A percentile compares a stretch with the other conserved stretches of the same genome.
Evolutionary conservation across 53 echinoderm and acorn worm species (phyloP).

Genomic region (Holothuria scabra): DNA sequence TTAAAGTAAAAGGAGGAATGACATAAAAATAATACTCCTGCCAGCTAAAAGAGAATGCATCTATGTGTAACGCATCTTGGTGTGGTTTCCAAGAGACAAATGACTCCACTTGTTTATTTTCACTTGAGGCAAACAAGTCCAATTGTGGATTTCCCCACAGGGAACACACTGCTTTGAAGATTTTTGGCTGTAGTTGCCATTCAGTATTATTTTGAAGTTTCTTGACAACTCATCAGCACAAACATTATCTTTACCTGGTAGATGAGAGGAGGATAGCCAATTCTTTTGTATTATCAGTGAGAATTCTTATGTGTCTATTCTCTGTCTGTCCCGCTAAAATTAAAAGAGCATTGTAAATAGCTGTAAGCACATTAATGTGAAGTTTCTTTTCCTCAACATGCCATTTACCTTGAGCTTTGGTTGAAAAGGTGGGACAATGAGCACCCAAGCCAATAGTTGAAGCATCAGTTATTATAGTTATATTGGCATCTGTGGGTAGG

Average conservation of each 20-base stretch:
- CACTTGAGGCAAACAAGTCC: constrained; percentile 26
- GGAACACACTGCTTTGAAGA: constrained; percentile 15
- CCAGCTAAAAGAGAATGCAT: no score
- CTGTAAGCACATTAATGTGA: constrained; percentile 11
- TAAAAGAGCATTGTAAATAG: constrained; percentile 39
- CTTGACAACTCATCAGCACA: constrained; percentile 1
- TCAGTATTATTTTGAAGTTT: no score
- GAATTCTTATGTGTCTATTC: no score
- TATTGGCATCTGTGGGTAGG: background rate
- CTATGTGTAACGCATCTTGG: no score
- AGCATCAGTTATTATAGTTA: constrained; percentile 27
- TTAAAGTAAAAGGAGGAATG: constrained; percentile 41
- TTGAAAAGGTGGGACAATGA: no score
- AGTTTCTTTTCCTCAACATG: background rate
- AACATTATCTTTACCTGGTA: constrained; percentile 31
- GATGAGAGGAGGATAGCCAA: background rate
- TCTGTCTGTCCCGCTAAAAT: background rate
- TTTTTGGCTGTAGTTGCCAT: constrained; percentile 45
- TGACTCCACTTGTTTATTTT: constrained; percentile 19
- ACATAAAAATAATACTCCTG: no score
- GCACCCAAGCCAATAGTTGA: constrained; percentile 19
- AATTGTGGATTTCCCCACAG: constrained; percentile 26
- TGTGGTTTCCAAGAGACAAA: no score
- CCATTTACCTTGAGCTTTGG: no score
- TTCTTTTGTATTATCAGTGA: constrained; percentile 29